Conservation (phyloP, 1,140 invertebrate genomes). For the Drosophila sp. region DNA sequence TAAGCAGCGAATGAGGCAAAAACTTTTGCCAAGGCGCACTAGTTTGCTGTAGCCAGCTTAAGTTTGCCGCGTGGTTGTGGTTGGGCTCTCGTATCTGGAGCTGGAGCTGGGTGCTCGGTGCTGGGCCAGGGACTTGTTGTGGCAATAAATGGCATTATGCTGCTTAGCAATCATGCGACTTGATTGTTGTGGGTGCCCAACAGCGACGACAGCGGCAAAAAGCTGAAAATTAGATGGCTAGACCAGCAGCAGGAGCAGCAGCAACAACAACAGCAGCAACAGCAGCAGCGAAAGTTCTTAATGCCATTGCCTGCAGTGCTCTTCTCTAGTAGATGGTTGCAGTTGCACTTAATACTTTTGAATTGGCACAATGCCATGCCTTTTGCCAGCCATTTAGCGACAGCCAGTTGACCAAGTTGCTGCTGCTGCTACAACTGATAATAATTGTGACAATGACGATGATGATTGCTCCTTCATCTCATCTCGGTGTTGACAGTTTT, state of each 20-base stretch:
- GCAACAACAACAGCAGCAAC: background rate
- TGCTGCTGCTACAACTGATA: background rate
- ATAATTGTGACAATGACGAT: background rate
- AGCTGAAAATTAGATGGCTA: constrained; percentile 61
- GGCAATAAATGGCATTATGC: constrained; percentile 79
- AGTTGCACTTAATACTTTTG: constrained; percentile 21
- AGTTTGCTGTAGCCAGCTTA: background rate
- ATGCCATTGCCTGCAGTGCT: constrained; percentile 25
- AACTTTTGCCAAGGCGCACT: constrained; percentile 18
- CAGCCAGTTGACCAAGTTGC: background rate
- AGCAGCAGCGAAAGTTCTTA: constrained; percentile 25
- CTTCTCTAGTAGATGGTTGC: background rate
- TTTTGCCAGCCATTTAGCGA: constrained; percentile 4
- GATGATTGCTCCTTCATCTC: background rate
- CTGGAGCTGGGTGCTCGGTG: background rate
- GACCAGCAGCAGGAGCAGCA: constrained; percentile 10
- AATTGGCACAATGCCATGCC: constrained; percentile 25
- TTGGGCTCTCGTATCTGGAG: background rate
- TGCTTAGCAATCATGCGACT: constrained; percentile 76
- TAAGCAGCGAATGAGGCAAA: constrained; percentile 21
- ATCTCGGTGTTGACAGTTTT: background rate
- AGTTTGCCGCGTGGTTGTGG: constrained; percentile 3
- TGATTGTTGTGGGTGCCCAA: constrained; percentile 48
- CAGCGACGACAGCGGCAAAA: constrained; percentile 37
- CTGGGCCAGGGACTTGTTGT: constrained; percentile 48